Evolutionary conservation across 1,140 invertebrate species (phyloP), one percentile per base, ranked within the genome.

Genomic region (Meteorus sp.): DNA sequence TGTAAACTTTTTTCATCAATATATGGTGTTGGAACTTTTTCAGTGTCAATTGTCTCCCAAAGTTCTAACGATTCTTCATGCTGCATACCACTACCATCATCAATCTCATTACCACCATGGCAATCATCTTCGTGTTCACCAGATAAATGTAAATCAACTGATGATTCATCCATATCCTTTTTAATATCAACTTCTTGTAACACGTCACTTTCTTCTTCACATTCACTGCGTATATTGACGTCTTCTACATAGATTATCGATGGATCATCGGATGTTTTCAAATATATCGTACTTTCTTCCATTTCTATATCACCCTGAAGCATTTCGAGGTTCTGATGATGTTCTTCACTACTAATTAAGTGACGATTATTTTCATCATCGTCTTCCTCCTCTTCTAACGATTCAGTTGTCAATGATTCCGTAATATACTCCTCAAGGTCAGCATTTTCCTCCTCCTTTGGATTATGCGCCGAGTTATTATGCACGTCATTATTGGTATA

Each of bases 221-320:
- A 61, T 48, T 61, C 56, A 15, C 31, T 50, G 9, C 44, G 22
- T 8, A 15, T 56, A 33, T 60, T 45, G 3, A 50, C 23, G 60
- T 56, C 50, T 23, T 63, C 54, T 7, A 60, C 37, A 22, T 63
- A 63, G 23, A 60, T 9, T 8, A 63, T 51, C 27, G 56, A 47
- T 2, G 47, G n/a, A 6, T 44, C 35, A 13, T 58, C 41, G 19
- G 44, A 20, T 5, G 31, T 33, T 13, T 51, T 45, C 0, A 53
- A 19, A 15, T 60, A 60, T 27, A 60, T 47, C 3, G 57, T 56
- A 22, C 48, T 60, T 13, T 31, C 45, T 23, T 45, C 22, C 8
- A 54, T 39, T 13, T 44, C 31, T 7, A 54, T n/a, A 35, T 57
- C 47, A 15, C 27, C 56, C 11, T 58, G 33, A n/a, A 58, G 35